Percentiles rank a stretch among this genome's conserved stretches.
Evolutionary conservation across 1,140 invertebrate genomes (phyloP).

Genomic region (Lordiphosa mommai): DNA sequence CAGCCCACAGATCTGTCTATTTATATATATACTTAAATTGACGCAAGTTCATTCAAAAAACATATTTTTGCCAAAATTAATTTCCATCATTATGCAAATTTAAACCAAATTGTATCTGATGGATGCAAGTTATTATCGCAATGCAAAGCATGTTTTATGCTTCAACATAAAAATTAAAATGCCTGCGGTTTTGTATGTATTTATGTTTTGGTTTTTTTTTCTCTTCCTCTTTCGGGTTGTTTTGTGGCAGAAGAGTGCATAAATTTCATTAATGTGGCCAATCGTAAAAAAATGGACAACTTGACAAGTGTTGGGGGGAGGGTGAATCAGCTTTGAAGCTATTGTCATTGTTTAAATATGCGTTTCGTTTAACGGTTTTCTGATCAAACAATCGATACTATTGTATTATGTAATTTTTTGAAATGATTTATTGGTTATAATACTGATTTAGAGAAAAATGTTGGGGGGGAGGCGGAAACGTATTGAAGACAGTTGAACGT

Average conservation of each 20-base stretch:
- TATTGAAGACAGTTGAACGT: not conserved
- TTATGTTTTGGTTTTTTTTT: constrained; percentile 8
- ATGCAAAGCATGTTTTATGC: constrained; percentile 21
- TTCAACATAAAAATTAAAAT: constrained; percentile 43
- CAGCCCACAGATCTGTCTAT: not conserved
- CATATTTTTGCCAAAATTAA: constrained; percentile 6
- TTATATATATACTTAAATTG: constrained; percentile 4
- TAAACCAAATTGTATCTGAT: constrained; percentile 23
- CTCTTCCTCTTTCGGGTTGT: not conserved
- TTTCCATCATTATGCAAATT: constrained; percentile 5
- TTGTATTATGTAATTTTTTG: constrained; percentile 3
- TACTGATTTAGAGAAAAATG: not conserved
- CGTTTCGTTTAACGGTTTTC: constrained; percentile 2
- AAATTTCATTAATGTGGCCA: constrained; percentile 38
- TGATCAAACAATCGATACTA: constrained; percentile 2
- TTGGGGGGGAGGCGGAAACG: not conserved
- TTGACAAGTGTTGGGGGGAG: not conserved
- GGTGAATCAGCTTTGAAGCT: not conserved
- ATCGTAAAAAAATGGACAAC: constrained; percentile 33
- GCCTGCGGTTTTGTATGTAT: constrained; percentile 28
- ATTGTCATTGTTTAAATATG: constrained; percentile 2
- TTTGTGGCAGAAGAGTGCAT: constrained; percentile 12
- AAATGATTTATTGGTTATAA: constrained; percentile 1
- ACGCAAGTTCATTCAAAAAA: constrained; percentile 47
- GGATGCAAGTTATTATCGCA: constrained; percentile 21